phyloP scores from a whole-genome alignment of 2,797 vertebrate genomes.

The Neoniphon sammara region DNA sequence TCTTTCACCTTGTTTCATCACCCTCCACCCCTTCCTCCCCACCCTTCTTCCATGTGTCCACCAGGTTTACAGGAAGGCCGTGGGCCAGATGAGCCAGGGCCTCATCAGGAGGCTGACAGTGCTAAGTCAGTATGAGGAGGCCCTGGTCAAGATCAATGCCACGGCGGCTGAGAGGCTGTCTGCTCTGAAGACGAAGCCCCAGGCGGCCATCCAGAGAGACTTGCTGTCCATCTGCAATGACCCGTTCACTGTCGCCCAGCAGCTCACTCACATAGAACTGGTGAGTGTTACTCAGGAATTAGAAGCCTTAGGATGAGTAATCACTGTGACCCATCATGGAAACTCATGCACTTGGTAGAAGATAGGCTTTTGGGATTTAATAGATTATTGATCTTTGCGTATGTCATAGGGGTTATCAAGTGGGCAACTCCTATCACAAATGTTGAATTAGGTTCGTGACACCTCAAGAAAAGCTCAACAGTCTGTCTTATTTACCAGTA shows the following conservation, averaged over 20 bases:
- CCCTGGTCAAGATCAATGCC: constrained; percentile 89
- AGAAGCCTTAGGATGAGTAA: too few species aligned
- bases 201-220: constrained; percentile 90
- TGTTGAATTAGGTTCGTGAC: too few species aligned
- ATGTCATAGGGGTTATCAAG: background rate
- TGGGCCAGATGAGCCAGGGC: constrained; percentile 89
- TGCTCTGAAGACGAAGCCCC: constrained; percentile 89
- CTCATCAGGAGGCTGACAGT: constrained; percentile 89
- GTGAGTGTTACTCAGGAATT: constrained; percentile 73
- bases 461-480: background rate
- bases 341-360: too few species aligned
- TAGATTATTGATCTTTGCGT: too few species aligned
- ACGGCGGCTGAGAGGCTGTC: constrained; percentile 86
- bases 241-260: constrained; percentile 92
- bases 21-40: accelerated
- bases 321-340: too few species aligned
- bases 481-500: too few species aligned
- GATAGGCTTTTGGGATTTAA: too few species aligned
- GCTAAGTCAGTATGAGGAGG: constrained; percentile 93
- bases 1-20: constrained; percentile 1
- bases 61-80: constrained; percentile 89
- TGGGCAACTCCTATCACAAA: too few species aligned
- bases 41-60: background rate
- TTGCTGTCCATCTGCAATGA: constrained; percentile 91
- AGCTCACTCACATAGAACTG: constrained; percentile 95